A percentile compares a stretch with the other conserved stretches of the same genome.
These are phyloP conservation scores for Drosophila nr. perissopoda DNA, from an alignment of 2,888 invertebrate genomes.

Conservation along the genomic window DNA sequence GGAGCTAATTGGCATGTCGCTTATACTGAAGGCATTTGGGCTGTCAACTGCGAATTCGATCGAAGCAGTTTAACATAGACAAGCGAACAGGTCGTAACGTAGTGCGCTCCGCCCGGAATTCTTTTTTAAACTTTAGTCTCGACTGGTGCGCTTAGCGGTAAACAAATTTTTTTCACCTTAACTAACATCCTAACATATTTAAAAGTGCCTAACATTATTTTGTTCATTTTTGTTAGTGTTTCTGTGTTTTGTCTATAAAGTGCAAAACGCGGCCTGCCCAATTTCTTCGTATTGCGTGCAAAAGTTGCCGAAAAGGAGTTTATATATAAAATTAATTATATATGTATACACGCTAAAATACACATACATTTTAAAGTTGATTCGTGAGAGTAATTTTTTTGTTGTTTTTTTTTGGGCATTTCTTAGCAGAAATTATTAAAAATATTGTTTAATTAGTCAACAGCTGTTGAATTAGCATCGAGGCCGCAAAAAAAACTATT, in stretches of 20 bases:
- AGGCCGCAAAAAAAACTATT: constrained; percentile 48
- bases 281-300: constrained; percentile 47
- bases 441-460: constrained; percentile 43
- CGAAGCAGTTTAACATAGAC: constrained; percentile 54
- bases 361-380: constrained; percentile 9
- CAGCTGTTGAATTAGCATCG: constrained; percentile 48
- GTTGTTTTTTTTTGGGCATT: constrained; percentile 14
- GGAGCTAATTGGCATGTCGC: constrained; percentile 29
- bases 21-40: constrained; percentile 49
- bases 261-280: constrained; percentile 59
- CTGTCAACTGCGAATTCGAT: constrained; percentile 40
- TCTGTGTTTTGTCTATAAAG: constrained; percentile 42
- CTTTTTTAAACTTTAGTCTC: constrained; percentile 49
- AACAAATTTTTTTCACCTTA: constrained; percentile 51
- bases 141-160: constrained; percentile 74
- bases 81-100: constrained; percentile 44
- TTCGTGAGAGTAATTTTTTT: constrained; percentile 31
- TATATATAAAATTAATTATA: constrained; percentile 15
- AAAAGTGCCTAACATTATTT: constrained; percentile 34
- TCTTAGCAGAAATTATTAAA: constrained; percentile 31
- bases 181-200: constrained; percentile 22
- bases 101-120: constrained; percentile 16
- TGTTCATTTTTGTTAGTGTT: constrained; percentile 50
- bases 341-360: constrained; percentile 21
- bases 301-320: constrained; percentile 60